Evolutionary conservation across 2,797 vertebrate genomes (phyloP).

Genomic region (Chelmon rostratus): DNA sequence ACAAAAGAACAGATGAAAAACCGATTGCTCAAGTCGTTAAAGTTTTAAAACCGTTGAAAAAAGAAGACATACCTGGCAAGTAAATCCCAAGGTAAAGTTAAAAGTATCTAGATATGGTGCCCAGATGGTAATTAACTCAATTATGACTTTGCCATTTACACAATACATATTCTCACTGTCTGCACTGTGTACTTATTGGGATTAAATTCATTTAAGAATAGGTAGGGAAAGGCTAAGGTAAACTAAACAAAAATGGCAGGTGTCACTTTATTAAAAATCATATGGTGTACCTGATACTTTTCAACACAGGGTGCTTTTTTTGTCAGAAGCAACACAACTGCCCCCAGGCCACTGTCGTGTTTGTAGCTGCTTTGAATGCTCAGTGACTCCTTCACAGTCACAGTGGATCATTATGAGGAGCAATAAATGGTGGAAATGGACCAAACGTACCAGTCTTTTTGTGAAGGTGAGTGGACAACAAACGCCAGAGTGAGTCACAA

Average conservation of each 20-base stretch:
- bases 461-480: constrained; percentile 26
- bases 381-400: constrained; percentile 10
- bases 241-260: constrained; percentile 4
- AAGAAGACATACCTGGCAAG: constrained; percentile 55
- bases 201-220: constrained; percentile 15
- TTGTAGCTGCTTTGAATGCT: background rate
- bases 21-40: constrained; percentile 12
- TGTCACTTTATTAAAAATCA: constrained; percentile 11
- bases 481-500: constrained; percentile 18
- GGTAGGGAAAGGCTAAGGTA: constrained; percentile 5
- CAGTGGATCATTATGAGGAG: too few relatives aligned
- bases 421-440: constrained; percentile 2
- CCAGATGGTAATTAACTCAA: constrained; percentile 64
- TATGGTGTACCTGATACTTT: background rate
- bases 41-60: constrained; percentile 20
- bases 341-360: background rate
- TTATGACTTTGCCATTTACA: constrained; percentile 38
- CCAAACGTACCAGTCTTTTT: background rate
- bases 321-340: background rate
- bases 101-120: constrained; percentile 32
- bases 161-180: constrained; percentile 7
- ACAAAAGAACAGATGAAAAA: constrained; percentile 35
- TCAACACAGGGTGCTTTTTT: background rate
- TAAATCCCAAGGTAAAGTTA: constrained; percentile 15
- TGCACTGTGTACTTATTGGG: background rate